A percentile compares a stretch with the other conserved stretches of the same genome.
phyloP scores from a whole-genome alignment of 2,888 invertebrate genomes.

The Drosophila macrospina region DNA sequence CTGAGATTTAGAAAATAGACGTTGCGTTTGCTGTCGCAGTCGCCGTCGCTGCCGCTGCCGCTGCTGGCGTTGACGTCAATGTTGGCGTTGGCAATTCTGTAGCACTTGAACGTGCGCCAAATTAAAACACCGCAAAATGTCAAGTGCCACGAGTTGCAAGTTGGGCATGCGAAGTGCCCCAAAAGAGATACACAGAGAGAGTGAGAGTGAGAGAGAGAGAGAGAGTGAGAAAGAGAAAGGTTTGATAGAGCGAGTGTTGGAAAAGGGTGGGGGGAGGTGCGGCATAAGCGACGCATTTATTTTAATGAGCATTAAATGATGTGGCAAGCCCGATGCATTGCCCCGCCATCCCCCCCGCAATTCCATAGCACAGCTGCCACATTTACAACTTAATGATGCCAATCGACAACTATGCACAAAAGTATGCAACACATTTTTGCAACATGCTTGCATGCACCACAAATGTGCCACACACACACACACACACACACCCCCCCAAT shows the following conservation, averaged over 20 bases:
- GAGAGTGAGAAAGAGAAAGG: neutral
- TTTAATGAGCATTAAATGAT: slow-evolving; percentile 79
- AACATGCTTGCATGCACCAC: slow-evolving; percentile 36
- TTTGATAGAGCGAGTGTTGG: no score
- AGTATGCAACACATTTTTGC: slow-evolving; percentile 70
- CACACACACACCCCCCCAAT: neutral
- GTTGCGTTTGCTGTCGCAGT: neutral
- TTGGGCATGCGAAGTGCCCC: neutral
- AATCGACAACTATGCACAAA: slow-evolving; percentile 71
- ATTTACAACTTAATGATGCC: slow-evolving; percentile 77
- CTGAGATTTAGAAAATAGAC: slow-evolving; percentile 13
- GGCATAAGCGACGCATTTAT: slow-evolving; percentile 68
- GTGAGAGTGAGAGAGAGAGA: neutral
- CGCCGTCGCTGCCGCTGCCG: neutral
- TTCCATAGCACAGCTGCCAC: slow-evolving; percentile 27
- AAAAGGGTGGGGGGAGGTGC: slow-evolving; percentile 41
- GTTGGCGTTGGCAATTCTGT: slow-evolving; percentile 29
- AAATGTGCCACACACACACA: neutral
- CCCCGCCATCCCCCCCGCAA: neutral
- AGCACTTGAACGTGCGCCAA: slow-evolving; percentile 72
- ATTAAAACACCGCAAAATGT: slow-evolving; percentile 78
- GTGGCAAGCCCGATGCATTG: slow-evolving; percentile 60
- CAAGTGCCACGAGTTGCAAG: slow-evolving; percentile 58
- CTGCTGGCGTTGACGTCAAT: neutral
- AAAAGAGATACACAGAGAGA: neutral